These are phyloP conservation scores for Amphiprion percula DNA, from an alignment of 2,113 vertebrate species.

Conservation along the genomic window DNA sequence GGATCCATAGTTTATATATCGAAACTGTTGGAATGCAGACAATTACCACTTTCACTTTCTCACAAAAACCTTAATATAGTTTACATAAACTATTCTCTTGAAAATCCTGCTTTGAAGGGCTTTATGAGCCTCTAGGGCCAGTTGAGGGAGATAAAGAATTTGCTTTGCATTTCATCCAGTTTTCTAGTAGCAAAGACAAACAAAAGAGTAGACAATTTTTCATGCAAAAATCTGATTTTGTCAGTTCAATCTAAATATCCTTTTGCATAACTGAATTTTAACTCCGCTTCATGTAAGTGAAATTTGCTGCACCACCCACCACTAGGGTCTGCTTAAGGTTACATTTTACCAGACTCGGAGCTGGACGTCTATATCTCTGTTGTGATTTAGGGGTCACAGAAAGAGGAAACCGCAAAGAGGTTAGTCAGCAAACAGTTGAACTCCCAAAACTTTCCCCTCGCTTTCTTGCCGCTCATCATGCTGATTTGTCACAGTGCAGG, in stretches of 20 bases:
- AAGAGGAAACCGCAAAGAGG: slow-evolving; percentile 76
- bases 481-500: slow-evolving; percentile 62
- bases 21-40: slow-evolving; percentile 93
- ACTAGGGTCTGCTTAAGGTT: slow-evolving; percentile 71
- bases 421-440: slow-evolving; percentile 72
- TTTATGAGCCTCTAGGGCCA: slow-evolving; percentile 75
- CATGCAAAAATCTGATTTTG: slow-evolving; percentile 22
- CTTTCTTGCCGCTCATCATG: slow-evolving; percentile 54
- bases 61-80: slow-evolving; percentile 85
- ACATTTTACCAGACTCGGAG: slow-evolving; percentile 71
- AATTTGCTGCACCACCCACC: slow-evolving; percentile 70
- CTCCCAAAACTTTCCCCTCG: slow-evolving; percentile 47
- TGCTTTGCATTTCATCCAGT: slow-evolving; percentile 51
- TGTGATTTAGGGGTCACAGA: slow-evolving; percentile 75
- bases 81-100: slow-evolving; percentile 85
- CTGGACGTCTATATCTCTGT: slow-evolving; percentile 61
- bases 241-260: slow-evolving; percentile 27
- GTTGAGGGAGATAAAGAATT: slow-evolving; percentile 55
- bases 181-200: slow-evolving; percentile 53
- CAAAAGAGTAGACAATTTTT: slow-evolving; percentile 23
- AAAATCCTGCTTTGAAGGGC: slow-evolving; percentile 80
- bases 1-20: slow-evolving; percentile 90
- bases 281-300: slow-evolving; percentile 61
- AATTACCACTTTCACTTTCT: slow-evolving; percentile 92
- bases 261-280: slow-evolving; percentile 69